phyloP scores from a whole-genome alignment of 2,113 vertebrate species.

The Myrmecobius fasciatus region DNA sequence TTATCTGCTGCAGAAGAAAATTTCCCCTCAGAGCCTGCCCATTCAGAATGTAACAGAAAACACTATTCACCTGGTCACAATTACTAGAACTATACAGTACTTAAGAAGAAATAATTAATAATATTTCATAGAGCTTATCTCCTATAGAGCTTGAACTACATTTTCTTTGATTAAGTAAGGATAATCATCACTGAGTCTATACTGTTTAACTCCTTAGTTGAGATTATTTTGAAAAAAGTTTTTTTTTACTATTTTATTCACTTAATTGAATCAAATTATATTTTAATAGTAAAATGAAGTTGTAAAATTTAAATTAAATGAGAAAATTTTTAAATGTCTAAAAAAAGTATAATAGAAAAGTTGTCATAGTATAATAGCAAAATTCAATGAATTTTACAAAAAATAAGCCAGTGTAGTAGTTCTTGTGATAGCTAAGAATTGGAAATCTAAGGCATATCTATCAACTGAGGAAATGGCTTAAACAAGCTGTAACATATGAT shows the following conservation, averaged over 20 bases:
- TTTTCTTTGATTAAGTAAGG: too few species aligned
- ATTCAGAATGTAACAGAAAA: too few species aligned
- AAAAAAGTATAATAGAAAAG: background rate
- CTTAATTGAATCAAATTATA: background rate
- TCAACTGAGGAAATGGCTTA: background rate
- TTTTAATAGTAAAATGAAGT: background rate
- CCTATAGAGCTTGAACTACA: too few species aligned
- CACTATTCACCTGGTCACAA: too few species aligned
- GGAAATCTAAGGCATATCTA: background rate
- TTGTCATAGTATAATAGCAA: background rate
- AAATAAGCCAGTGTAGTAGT: background rate
- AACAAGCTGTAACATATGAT: background rate
- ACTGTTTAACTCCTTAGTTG: too few species aligned
- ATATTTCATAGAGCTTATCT: too few species aligned
- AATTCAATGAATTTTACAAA: background rate
- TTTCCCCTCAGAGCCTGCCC: too few species aligned
- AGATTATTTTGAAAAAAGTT: too few species aligned
- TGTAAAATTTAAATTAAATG: background rate
- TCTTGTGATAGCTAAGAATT: background rate
- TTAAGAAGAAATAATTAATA: too few species aligned
- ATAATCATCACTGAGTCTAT: too few species aligned
- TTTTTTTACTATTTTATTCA: too few species aligned
- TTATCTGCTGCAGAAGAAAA: background rate
- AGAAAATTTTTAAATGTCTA: background rate
- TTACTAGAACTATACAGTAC: too few species aligned